These are phyloP conservation scores for Menidia menidia DNA, from an alignment of 2,797 vertebrate genomes.

Conservation along the genomic window DNA sequence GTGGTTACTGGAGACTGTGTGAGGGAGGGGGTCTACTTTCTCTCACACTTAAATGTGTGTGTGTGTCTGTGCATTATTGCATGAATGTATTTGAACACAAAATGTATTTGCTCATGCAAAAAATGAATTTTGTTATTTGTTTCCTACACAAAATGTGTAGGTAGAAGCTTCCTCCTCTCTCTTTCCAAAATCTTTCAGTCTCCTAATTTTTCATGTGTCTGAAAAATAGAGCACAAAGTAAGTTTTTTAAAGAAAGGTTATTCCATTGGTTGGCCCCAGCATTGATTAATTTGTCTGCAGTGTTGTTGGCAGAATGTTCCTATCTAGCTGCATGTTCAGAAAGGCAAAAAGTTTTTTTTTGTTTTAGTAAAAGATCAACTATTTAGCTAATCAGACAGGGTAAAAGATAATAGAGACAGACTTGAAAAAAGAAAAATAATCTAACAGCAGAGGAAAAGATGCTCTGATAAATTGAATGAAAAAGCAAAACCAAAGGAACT, in stretches of 20 bases:
- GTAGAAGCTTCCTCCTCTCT: too few species aligned
- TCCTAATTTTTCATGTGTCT: not conserved
- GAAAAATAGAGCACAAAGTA: constrained; percentile 2
- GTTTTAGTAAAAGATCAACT: constrained; percentile 24
- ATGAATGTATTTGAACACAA: not conserved
- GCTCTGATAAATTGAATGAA: not conserved
- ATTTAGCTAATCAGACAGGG: constrained; percentile 6
- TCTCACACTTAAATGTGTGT: constrained; percentile 3
- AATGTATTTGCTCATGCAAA: not conserved
- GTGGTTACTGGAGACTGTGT: constrained; percentile 29
- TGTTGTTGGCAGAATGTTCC: constrained; percentile 23
- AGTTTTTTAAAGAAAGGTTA: not conserved
- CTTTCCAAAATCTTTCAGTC: not conserved
- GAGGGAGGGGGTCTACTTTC: constrained; percentile 22
- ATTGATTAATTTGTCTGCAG: constrained; percentile 26
- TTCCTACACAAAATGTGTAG: not conserved
- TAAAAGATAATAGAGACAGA: not conserved
- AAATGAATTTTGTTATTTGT: constrained; percentile 4
- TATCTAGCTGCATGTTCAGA: constrained; percentile 8
- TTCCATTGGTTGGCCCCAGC: not conserved
- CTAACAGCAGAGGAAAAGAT: not conserved
- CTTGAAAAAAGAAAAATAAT: not conserved
- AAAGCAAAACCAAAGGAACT: not conserved
- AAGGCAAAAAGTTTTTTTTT: constrained; percentile 28
- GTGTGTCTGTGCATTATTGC: constrained; percentile 1